phyloP scores from a whole-genome alignment of 2,113 vertebrate genomes.

The Pithys albifrons region DNA sequence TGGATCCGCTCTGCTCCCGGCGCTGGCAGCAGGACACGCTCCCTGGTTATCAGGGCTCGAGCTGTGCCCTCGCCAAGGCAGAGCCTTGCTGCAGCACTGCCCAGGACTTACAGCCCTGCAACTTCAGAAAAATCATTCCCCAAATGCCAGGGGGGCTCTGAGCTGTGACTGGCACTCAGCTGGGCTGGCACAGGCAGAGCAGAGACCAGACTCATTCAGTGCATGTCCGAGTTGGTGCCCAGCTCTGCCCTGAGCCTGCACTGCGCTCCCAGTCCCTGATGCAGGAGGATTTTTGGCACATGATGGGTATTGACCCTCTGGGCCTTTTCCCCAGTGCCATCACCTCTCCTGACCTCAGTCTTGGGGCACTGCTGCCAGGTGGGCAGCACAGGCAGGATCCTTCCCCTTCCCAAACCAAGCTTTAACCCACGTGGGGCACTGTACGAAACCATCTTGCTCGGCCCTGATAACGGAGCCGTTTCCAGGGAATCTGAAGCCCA shows the following conservation, averaged over 20 bases:
- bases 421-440: fast-evolving
- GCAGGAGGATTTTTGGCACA: not conserved
- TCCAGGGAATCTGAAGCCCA: not conserved
- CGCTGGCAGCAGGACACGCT: fast-evolving
- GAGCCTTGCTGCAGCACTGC: not conserved
- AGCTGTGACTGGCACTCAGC: not conserved
- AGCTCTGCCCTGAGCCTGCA: fast-evolving
- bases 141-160: not conserved
- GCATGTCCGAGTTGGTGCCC: not conserved
- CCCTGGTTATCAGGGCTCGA: fast-evolving
- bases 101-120: not conserved
- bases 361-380: not conserved
- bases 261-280: fast-evolving
- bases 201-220: fast-evolving
- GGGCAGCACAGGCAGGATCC: not conserved
- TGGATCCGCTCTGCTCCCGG: fast-evolving
- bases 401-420: not conserved
- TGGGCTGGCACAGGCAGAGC: not conserved
- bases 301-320: fast-evolving
- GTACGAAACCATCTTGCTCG: fast-evolving
- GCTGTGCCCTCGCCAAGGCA: not conserved
- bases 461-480: not conserved
- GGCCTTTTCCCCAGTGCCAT: not conserved
- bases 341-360: not conserved
- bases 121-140: not conserved